Evolutionary conservation across 2,797 vertebrate species (phyloP).

Genomic region (Rhinella marina): DNA sequence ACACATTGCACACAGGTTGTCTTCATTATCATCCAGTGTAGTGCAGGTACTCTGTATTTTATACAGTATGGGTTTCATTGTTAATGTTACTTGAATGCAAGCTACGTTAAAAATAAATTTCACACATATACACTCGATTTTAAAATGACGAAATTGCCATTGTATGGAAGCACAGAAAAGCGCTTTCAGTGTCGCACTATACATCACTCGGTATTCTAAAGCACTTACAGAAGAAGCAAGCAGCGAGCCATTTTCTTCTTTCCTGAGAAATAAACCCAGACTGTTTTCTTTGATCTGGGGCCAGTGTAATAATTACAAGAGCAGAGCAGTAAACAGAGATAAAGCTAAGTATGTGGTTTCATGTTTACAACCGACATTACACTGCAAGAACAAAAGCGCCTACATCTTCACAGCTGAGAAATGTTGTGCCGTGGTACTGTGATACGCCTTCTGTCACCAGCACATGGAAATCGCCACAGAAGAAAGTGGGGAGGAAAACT

Average conservation of each 20-base stretch:
- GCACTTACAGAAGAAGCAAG: conserved; percentile 5
- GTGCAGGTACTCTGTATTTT: too few species aligned
- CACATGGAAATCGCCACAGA: not conserved
- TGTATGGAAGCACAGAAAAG: not conserved
- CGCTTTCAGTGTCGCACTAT: not conserved
- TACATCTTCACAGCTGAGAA: conserved; percentile 14
- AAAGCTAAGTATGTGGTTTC: conserved; percentile 36
- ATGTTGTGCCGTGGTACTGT: not conserved
- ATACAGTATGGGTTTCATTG: too few species aligned
- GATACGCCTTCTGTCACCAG: conserved; percentile 2
- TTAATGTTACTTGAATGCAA: too few species aligned
- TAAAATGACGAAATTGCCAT: not conserved
- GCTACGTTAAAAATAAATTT: not conserved
- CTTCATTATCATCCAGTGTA: too few species aligned
- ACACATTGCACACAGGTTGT: too few species aligned
- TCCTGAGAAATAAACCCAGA: conserved; percentile 33
- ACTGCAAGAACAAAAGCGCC: conserved; percentile 37
- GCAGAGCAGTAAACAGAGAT: conserved; percentile 45
- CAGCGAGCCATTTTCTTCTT: conserved; percentile 25
- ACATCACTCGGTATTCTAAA: not conserved
- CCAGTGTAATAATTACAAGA: conserved; percentile 37
- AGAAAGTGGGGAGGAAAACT: not conserved
- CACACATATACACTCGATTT: too few species aligned
- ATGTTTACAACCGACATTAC: conserved; percentile 45
- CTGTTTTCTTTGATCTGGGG: conserved; percentile 44